These are phyloP conservation scores for Montipora cactus DNA, from an alignment of 64 coral and sea anemone genomes.

Conservation along the genomic window DNA sequence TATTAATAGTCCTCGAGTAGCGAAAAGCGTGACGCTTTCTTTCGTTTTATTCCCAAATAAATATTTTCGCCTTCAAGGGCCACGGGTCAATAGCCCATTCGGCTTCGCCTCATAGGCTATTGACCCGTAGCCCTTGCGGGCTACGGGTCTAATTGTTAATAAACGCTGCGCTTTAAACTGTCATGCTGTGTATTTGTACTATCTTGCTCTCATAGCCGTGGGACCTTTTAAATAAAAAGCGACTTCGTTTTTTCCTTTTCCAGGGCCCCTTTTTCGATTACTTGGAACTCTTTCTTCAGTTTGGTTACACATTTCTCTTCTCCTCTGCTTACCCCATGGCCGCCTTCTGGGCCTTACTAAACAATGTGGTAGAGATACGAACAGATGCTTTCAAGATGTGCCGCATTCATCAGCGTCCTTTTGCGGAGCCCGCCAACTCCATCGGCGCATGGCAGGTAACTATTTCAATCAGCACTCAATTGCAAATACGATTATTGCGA, in stretches of 20 bases:
- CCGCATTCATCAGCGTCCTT: constrained; percentile 73
- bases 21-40: too few species aligned
- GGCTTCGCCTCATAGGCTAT: too few species aligned
- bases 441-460: constrained; percentile 92
- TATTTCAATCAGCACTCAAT: neutral
- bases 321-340: constrained; percentile 98
- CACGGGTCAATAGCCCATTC: too few species aligned
- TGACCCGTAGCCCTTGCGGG: too few species aligned
- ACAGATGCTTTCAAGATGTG: constrained; percentile 91
- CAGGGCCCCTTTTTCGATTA: constrained; percentile 96
- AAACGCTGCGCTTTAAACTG: too few species aligned
- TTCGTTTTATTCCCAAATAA: too few species aligned
- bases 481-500: too few species aligned
- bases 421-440: constrained; percentile 58
- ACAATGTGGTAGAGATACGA: constrained; percentile 84
- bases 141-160: too few species aligned
- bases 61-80: too few species aligned
- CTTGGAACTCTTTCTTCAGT: constrained; percentile 97
- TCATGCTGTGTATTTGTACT: too few species aligned
- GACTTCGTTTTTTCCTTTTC: neutral
- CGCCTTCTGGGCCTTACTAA: constrained; percentile 85
- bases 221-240: neutral
- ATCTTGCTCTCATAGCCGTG: too few species aligned
- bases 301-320: constrained; percentile 98
- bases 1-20: too few species aligned